Evolutionary conservation across 2,797 vertebrate species (phyloP).

Genomic region (Oreochromis mossambicus): DNA sequence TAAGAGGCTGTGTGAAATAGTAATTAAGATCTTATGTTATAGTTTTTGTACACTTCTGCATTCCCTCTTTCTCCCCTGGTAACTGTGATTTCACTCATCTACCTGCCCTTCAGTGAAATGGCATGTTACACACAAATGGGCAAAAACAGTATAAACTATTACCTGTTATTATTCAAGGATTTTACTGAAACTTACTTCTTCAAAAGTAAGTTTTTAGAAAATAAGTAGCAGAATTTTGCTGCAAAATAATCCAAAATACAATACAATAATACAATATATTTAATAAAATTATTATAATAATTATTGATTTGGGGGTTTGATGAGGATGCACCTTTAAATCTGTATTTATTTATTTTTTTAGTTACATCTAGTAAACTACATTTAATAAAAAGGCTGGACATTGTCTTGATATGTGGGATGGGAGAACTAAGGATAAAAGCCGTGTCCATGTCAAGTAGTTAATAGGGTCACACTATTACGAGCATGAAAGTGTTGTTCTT

Average conservation of each 20-base stretch:
- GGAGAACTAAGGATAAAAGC: background rate
- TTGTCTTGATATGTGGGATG: background rate
- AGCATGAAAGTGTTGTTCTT: background rate
- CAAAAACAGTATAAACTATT: background rate
- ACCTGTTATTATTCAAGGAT: background rate
- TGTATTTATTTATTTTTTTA: background rate
- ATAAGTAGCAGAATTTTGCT: background rate
- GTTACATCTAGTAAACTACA: background rate
- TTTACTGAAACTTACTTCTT: background rate
- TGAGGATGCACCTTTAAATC: background rate
- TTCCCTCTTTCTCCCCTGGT: background rate
- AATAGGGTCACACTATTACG: background rate
- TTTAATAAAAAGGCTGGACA: background rate
- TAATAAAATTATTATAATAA: background rate
- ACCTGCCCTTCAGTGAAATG: background rate
- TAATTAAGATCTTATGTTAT: background rate
- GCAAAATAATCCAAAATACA: background rate
- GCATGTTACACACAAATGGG: background rate
- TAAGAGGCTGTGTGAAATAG: background rate
- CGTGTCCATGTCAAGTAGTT: background rate
- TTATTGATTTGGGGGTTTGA: background rate
- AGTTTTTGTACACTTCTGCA: background rate
- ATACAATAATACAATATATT: too few species aligned
- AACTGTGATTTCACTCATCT: background rate
- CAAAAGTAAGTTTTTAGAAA: background rate